Base-by-base conservation (phyloP, 2,113 vertebrate species). In the Saccopteryx bilineata region DNA sequence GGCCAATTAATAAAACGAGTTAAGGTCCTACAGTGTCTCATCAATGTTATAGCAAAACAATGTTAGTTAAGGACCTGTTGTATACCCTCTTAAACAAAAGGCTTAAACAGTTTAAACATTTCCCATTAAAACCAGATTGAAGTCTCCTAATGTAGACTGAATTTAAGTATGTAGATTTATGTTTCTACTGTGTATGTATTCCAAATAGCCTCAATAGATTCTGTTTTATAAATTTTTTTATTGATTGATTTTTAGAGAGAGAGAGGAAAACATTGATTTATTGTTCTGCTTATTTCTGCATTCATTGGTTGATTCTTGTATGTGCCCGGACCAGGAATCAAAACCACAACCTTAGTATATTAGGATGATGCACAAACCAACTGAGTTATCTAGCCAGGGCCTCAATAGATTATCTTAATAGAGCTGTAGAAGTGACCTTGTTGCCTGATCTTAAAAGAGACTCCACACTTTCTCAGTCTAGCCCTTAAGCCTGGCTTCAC, bases 51-150 rank as follows among this genome's bases (percentile, higher is more conserved):
- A 65, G 28, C 1, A 1, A 63, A 63, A 82, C 18, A 48, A 63
- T 28, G 24, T 31, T 65, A 65, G 48, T 31, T 15, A 18, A 82
- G n/a, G 9, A 31, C 60, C 24, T 48, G 58, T 24, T 48, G 9
- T 48, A 28, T 52, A 46, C 66, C 18, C 21, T 96, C 71, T 96
- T 71, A 92, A 95, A 87, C 5, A 92, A 60, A 89, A 80, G 54
- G 50, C 60, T 80, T 90, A 80, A 71, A 72, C 8, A 26, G 4
- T 46, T 92, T 78, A 78, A 39, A 80, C 21, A 80, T 92, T 90
- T 96, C 60, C 18, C 65, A 14, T 63, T 74, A 89, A 89, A 95
- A 83, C 11, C 60, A 80, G 23, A 72, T 5, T 52, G 33, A 85
- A 95, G 28, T 7, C 74, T 80, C 10, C 52, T 85, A 52, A 66